These are phyloP conservation scores for Hylia prasina DNA, from an alignment of 2,113 vertebrate genomes.

Conservation along the genomic window DNA sequence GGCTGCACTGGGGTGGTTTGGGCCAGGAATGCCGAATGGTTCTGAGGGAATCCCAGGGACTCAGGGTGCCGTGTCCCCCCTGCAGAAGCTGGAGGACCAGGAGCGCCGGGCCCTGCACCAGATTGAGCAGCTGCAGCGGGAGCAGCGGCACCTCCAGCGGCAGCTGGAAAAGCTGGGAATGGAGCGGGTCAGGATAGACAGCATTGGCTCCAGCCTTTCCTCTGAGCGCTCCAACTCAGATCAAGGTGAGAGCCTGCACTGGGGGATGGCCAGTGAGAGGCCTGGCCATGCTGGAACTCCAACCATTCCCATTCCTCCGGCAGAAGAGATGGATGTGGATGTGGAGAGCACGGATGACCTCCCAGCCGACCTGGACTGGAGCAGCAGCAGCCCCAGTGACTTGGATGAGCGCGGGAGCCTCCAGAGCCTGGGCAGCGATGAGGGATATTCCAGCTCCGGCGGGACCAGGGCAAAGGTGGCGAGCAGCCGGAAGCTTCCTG, in stretches of 20 bases:
- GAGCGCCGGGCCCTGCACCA: slow-evolving; percentile 79
- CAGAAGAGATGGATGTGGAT: slow-evolving; percentile 84
- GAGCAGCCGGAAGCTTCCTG: slow-evolving; percentile 72
- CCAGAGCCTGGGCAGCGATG: slow-evolving; percentile 90
- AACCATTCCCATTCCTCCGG: neutral
- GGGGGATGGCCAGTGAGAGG: rapidly evolving
- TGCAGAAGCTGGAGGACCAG: slow-evolving; percentile 87
- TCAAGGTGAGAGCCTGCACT: slow-evolving; percentile 72
- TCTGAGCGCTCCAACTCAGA: slow-evolving; percentile 90
- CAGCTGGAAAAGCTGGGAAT: slow-evolving; percentile 91
- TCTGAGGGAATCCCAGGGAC: neutral
- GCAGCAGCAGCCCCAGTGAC: slow-evolving; percentile 92
- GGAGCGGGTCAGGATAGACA: slow-evolving; percentile 88
- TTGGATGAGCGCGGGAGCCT: slow-evolving; percentile 88
- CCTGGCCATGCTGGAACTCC: rapidly evolving
- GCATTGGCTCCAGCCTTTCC: slow-evolving; percentile 81
- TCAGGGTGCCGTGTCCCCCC: neutral
- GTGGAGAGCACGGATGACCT: slow-evolving; percentile 90
- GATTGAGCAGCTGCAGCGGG: slow-evolving; percentile 89
- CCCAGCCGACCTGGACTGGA: slow-evolving; percentile 89
- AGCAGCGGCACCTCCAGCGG: slow-evolving; percentile 88
- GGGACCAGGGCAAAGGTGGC: slow-evolving; percentile 76
- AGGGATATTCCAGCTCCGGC: slow-evolving; percentile 90
- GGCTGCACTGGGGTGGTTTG: rapidly evolving
- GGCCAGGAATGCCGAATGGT: neutral